Evolutionary conservation across 2,888 invertebrate genomes (phyloP).

Genomic region (Odontomyia ornata): DNA sequence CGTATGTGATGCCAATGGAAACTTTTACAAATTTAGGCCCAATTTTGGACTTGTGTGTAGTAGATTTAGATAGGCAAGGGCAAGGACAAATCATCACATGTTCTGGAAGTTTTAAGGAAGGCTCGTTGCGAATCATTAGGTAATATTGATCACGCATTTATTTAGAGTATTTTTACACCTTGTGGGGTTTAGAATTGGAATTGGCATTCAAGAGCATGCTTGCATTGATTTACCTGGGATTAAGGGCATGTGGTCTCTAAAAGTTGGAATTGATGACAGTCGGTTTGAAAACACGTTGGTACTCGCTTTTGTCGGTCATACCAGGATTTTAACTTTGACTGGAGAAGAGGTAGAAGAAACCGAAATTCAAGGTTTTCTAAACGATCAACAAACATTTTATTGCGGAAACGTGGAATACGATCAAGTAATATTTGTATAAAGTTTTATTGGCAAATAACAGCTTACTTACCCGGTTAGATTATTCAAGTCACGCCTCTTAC

Average conservation of each 20-base stretch:
- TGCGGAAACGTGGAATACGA: constrained; percentile 89
- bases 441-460: constrained; percentile 54
- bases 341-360: constrained; percentile 99
- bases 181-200: constrained; percentile 79
- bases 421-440: constrained; percentile 68
- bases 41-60: constrained; percentile 97
- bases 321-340: constrained; percentile 85
- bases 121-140: constrained; percentile 90
- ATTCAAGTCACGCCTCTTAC: constrained; percentile 77
- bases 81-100: constrained; percentile 98
- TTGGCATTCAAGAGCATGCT: constrained; percentile 98
- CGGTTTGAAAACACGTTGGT: constrained; percentile 88
- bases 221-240: constrained; percentile 96
- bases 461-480: constrained; percentile 62
- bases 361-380: constrained; percentile 89
- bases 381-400: constrained; percentile 92
- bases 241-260: constrained; percentile 98
- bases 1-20: constrained; percentile 94
- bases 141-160: constrained; percentile 41
- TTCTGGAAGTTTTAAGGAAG: constrained; percentile 97
- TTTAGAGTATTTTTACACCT: background rate
- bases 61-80: constrained; percentile 94
- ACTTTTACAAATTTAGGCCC: constrained; percentile 97
- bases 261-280: constrained; percentile 71
- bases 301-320: constrained; percentile 96